phyloP scores from a whole-genome alignment of 2,113 vertebrate genomes.

The Trogon melanurus region DNA sequence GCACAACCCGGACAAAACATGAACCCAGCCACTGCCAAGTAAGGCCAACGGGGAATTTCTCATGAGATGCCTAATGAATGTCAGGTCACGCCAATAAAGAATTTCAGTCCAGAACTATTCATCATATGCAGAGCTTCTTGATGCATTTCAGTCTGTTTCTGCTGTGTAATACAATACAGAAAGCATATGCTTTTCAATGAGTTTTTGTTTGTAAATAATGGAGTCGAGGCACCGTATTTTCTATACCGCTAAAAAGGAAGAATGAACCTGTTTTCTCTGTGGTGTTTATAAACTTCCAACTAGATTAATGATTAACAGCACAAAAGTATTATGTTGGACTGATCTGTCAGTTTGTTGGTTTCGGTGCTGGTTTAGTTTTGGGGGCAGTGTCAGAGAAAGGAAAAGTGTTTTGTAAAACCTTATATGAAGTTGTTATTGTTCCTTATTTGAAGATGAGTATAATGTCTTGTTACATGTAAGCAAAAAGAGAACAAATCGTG shows the following conservation, averaged over 20 bases:
- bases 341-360: background rate
- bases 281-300: background rate
- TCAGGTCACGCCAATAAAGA: background rate
- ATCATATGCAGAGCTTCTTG: background rate
- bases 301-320: background rate
- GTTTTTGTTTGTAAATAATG: background rate
- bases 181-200: background rate
- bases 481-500: background rate
- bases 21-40: background rate
- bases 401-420: background rate
- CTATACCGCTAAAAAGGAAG: background rate
- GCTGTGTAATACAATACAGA: background rate
- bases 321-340: background rate
- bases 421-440: background rate
- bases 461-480: rapidly evolving
- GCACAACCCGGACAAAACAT: background rate
- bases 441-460: background rate
- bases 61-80: background rate
- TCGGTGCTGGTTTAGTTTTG: background rate
- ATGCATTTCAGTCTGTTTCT: background rate
- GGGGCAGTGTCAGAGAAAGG: background rate
- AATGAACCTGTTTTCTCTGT: background rate
- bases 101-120: background rate
- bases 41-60: background rate
- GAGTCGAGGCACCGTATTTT: background rate